phyloP scores from a whole-genome alignment of 2,797 vertebrate species.

The Dallia pectoralis region DNA sequence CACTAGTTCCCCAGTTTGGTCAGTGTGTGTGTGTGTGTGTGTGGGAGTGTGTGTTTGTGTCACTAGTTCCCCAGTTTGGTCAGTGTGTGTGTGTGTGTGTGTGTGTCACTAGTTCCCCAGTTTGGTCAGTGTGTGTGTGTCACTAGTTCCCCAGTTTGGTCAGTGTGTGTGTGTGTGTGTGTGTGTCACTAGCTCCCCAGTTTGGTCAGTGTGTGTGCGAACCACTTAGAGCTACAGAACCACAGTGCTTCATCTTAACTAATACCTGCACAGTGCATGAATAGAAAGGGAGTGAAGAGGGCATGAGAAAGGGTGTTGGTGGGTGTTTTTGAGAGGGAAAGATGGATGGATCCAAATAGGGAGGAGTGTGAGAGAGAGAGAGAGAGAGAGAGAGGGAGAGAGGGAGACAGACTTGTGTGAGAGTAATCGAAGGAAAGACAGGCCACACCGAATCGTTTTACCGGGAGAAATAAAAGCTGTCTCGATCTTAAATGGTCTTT shows the following conservation, averaged over 20 bases:
- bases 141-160: no score
- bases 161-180: no score
- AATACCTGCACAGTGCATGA: neutral
- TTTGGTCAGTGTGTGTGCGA: neutral
- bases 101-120: no score
- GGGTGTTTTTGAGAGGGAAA: neutral
- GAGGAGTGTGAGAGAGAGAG: neutral
- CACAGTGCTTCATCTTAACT: neutral
- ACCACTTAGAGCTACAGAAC: neutral
- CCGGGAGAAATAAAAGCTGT: neutral
- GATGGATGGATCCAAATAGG: neutral
- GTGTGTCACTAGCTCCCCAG: no score
- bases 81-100: no score
- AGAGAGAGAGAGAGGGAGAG: neutral
- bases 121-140: no score
- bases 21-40: no score
- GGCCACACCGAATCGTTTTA: neutral
- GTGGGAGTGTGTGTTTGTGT: no score
- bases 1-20: no score
- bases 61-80: no score
- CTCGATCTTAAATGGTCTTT: neutral
- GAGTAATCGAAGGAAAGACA: neutral
- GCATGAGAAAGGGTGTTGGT: neutral
- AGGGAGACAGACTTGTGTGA: neutral
- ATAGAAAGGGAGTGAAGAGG: neutral